Evolutionary conservation across 2,888 invertebrate species (phyloP), one percentile per base, ranked within the genome.

Genomic region (Hemistola chrysoprasaria): DNA sequence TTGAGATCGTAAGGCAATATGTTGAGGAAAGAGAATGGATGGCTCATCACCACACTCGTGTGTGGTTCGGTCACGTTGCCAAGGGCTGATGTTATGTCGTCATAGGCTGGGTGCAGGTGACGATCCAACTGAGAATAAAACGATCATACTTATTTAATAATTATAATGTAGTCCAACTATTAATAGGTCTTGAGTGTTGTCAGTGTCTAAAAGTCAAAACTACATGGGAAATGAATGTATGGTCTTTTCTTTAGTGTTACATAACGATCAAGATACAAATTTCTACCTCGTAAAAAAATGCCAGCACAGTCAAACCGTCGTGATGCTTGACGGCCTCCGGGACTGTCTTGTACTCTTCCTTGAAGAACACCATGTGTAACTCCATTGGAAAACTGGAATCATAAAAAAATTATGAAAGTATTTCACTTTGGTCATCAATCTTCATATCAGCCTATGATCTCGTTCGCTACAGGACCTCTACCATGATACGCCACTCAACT

Each of bases 231-330:
- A n/a, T 11, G 1, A 2, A 11, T 22, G 8, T 39, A 16, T n/a
- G 27, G 8, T 11, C 8, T 32, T 26, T 20, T 11, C 8, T 32
- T 26, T 20, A 8, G 9, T 7, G 7, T 20, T 11, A 40, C 53
- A 30, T 30, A 36, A 47, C 23, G 31, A 45, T 43, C 37, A 37
- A 51, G 32, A 35, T 43, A 23, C 30, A 31, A 27, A 44, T 35
- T 65, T 64, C 72, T 83, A 95, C 95, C 88, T 94, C 91, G 65
- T 93, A 95, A 60, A 96, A 93, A 69, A 93, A 94, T 0, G 95
- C 95, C 20, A 97, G 79, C 0, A 96, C 95, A 0, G 93, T 91
- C 25, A 97, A 76, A 0, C 96, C 97, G 65, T 96, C 95, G 1
- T 90, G 72, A 63, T 94, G 88, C 6, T 90, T 81, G 6, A 92